Base-by-base conservation (phyloP, 2,888 invertebrate genomes). In the Rugalucina vietnamica region DNA sequence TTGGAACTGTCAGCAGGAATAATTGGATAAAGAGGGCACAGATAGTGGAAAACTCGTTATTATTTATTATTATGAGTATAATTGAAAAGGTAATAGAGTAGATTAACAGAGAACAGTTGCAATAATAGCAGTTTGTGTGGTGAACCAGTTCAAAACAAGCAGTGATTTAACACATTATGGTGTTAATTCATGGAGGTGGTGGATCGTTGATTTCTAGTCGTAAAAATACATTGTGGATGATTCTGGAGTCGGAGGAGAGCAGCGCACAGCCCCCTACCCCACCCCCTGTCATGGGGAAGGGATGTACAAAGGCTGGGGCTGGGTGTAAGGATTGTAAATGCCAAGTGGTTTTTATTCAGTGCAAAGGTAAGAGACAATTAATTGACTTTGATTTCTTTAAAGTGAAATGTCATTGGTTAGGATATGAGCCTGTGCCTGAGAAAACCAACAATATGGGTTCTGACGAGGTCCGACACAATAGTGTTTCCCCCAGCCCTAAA, bases 261-360 rank as follows among this genome's bases (percentile, higher is more conserved):
- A 81, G 83, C 14, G 79, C 85, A 37, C 85, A 85, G 70, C 79
- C 82, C 69, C 76, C 87, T 0, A 74, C 84, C 81, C 88, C 86
- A n/a, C 81, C 81, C 14, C 85, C 76, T 10, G 39, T 74, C 5
- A 49, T 60, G 49, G 54, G 71, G 10, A 65, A 43, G 14, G 86
- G 86, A n/a, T 85, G 88, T 39, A 82, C 80, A 49, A 83, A 80
- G 39, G 79, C 82, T 49, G 88, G 77, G 70, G 80, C 43, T 60
- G 85, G 70, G 34, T 84, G 84, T 34, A 78, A 85, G 70, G 88
- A 89, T 78, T 89, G 89, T 65, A 80, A 85, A 70, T 90, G 90
- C 81, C 86, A 90, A 76, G 88, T 89, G 43, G 83, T 89, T 27
- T 90, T 88, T 82, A 86, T 80, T 65, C 81, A 85, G 37, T 87